phyloP scores from a whole-genome alignment of 2,113 vertebrate species.

The Ellobius talpinus region DNA sequence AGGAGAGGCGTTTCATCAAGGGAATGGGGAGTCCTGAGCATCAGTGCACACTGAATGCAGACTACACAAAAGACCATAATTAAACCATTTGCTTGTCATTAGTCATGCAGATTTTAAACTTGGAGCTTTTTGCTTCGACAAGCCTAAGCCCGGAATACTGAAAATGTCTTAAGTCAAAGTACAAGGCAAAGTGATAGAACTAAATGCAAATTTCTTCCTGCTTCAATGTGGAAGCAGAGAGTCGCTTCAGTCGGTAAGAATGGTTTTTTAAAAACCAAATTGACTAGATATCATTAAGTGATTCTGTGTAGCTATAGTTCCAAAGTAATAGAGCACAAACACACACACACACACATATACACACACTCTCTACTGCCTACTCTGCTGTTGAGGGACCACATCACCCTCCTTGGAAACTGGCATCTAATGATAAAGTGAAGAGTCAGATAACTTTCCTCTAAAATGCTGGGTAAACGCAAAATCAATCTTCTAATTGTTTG shows the following conservation, averaged over 20 bases:
- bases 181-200: constrained; percentile 55
- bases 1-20: constrained; percentile 64
- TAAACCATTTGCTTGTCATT: constrained; percentile 78
- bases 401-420: constrained; percentile 29
- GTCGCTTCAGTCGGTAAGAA: constrained; percentile 32
- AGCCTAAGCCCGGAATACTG: constrained; percentile 44
- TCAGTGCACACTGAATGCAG: constrained; percentile 53
- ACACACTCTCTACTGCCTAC: neutral
- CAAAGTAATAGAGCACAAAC: constrained; percentile 25
- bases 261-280: neutral
- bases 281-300: neutral
- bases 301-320: neutral
- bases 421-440: neutral
- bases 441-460: constrained; percentile 32
- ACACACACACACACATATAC: too few relatives aligned
- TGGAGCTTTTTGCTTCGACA: constrained; percentile 67
- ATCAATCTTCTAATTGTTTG: constrained; percentile 53
- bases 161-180: constrained; percentile 68
- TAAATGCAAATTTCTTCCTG: constrained; percentile 52
- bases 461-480: constrained; percentile 40
- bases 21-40: constrained; percentile 43
- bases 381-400: constrained; percentile 8
- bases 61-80: constrained; percentile 75
- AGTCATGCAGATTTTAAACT: constrained; percentile 72
- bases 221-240: constrained; percentile 1